Conservation (phyloP, 2,113 vertebrate genomes). For the Pelvicachromis taeniatus region DNA sequence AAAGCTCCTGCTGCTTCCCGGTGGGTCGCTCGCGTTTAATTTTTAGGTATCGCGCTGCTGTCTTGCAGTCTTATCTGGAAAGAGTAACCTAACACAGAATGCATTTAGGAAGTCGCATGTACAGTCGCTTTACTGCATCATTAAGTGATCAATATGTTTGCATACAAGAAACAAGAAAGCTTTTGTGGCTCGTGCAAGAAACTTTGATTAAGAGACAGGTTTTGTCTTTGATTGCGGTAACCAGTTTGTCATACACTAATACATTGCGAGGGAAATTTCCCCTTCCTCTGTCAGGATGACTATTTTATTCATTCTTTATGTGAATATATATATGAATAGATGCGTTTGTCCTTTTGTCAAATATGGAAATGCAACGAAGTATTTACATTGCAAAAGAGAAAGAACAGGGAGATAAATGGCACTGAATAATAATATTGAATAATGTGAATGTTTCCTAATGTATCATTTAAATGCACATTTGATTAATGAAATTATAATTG, state of each 20-base stretch:
- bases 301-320: background rate
- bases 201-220: background rate
- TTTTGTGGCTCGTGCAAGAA: background rate
- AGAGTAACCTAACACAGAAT: background rate
- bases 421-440: background rate
- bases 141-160: background rate
- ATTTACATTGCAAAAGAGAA: background rate
- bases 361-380: background rate
- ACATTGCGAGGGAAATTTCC: background rate
- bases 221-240: background rate
- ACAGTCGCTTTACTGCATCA: background rate
- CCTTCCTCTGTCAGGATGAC: background rate
- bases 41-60: background rate
- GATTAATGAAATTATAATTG: background rate
- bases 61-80: background rate
- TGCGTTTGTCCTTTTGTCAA: background rate
- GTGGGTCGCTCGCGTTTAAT: background rate
- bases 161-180: background rate
- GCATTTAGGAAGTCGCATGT: background rate
- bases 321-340: background rate
- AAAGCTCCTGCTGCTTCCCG: constrained; percentile 5
- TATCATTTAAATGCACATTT: background rate
- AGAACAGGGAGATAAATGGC: background rate
- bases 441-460: background rate
- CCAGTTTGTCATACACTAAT: background rate